A percentile compares a stretch with the other conserved stretches of the same genome.
These are phyloP conservation scores for Chunga burmeisteri DNA, from an alignment of 2,113 vertebrate species.

Conservation along the genomic window DNA sequence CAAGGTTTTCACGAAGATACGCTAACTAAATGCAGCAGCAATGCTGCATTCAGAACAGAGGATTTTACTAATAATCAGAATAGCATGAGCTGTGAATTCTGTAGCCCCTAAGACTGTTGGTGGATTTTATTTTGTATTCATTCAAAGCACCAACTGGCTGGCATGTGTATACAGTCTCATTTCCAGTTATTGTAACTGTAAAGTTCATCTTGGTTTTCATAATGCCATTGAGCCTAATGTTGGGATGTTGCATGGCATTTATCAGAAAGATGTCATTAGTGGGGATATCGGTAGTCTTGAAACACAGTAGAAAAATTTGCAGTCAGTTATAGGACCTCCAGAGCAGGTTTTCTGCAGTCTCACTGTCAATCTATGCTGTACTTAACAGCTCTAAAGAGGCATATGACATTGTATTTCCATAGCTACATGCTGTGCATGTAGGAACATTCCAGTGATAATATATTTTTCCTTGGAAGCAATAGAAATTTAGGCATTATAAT, in stretches of 20 bases:
- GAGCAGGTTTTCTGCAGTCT: not conserved
- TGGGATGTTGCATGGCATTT: not conserved
- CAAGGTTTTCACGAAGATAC: not conserved
- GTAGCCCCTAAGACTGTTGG: not conserved
- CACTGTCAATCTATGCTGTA: not conserved
- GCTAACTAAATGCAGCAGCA: not conserved
- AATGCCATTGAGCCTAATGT: not conserved
- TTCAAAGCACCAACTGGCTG: not conserved
- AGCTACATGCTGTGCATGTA: not conserved
- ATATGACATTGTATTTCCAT: not conserved
- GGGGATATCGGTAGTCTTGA: not conserved
- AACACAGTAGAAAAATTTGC: not conserved
- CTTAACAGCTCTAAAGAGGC: not conserved
- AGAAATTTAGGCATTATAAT: not conserved
- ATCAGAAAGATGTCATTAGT: not conserved
- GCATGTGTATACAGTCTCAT: not conserved
- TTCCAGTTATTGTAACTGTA: not conserved
- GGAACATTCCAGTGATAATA: not conserved
- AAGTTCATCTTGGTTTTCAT: not conserved
- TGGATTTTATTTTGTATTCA: not conserved
- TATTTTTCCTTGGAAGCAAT: slow-evolving; percentile 17
- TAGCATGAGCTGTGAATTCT: not conserved
- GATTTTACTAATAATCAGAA: not conserved
- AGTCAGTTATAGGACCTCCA: not conserved
- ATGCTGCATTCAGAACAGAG: not conserved